Evolutionary conservation across 2,888 invertebrate species (phyloP).

Genomic region (Tenthredo mesomela): DNA sequence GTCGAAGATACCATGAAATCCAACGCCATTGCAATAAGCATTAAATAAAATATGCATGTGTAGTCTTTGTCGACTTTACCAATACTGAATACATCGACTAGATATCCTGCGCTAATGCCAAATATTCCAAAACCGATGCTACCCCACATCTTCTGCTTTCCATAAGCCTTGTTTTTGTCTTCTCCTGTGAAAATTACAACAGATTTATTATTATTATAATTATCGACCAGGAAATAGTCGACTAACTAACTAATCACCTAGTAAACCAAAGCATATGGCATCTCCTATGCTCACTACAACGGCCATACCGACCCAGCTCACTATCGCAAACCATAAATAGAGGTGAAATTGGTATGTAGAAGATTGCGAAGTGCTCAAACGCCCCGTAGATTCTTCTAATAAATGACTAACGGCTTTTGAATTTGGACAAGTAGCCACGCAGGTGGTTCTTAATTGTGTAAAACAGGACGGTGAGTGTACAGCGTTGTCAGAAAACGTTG

Average conservation of each 20-base stretch:
- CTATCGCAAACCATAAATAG: conserved; percentile 87
- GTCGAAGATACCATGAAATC: conserved; percentile 85
- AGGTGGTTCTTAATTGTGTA: conserved; percentile 76
- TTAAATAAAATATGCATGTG: conserved; percentile 89
- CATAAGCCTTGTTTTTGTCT: conserved; percentile 86
- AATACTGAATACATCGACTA: conserved; percentile 88
- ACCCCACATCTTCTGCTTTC: conserved; percentile 93
- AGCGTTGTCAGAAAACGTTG: conserved; percentile 75
- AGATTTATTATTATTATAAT: not conserved
- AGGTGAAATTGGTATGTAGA: conserved; percentile 87
- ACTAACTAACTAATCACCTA: conserved; percentile 80
- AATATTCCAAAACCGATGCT: conserved; percentile 93
- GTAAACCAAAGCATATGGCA: conserved; percentile 91
- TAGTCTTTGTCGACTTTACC: conserved; percentile 86
- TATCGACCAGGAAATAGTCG: not conserved
- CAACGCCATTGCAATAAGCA: conserved; percentile 83
- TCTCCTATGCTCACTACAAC: conserved; percentile 93
- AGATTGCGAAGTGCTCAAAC: conserved; percentile 62
- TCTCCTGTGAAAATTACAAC: conserved; percentile 81
- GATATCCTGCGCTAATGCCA: conserved; percentile 87
- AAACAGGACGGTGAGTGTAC: conserved; percentile 71
- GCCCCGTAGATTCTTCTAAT: conserved; percentile 61
- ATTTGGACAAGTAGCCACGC: conserved; percentile 78
- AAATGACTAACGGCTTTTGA: conserved; percentile 67
- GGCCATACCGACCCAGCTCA: conserved; percentile 92